A percentile compares a stretch with the other conserved stretches of the same genome.
phyloP scores from a whole-genome alignment of 1,140 invertebrate genomes.

The Drosophila fuyamai region DNA sequence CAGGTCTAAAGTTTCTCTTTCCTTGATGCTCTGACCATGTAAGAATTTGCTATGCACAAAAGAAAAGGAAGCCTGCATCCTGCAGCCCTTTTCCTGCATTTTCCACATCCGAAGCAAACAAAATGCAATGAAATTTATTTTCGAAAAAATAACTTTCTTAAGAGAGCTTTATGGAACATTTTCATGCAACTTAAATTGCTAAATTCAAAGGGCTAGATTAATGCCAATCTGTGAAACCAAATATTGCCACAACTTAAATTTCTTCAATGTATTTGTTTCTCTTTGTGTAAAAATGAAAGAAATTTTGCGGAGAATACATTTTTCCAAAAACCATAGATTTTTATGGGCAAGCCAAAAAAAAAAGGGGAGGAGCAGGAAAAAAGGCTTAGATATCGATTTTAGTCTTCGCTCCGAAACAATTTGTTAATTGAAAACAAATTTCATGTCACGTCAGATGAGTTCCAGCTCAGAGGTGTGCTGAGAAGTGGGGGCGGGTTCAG shows the following conservation, averaged over 20 bases:
- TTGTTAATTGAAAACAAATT: conserved; percentile 82
- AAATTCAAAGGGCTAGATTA: too few relatives aligned
- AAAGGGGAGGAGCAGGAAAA: not conserved
- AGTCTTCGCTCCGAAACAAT: conserved; percentile 42
- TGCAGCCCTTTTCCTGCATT: conserved; percentile 21
- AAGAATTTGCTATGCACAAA: conserved; percentile 40
- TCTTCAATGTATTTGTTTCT: not conserved
- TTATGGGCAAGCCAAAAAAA: not conserved
- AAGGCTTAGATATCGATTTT: conserved; percentile 33
- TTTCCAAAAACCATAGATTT: not conserved
- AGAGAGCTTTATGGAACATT: not conserved
- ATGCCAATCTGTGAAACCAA: too few relatives aligned
- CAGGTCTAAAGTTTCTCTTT: conserved; percentile 31
- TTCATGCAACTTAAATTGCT: not conserved
- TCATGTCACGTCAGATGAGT: conserved; percentile 33
- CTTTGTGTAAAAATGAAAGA: not conserved
- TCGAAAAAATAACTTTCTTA: not conserved
- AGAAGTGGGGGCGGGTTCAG: not conserved
- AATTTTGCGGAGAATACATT: not conserved
- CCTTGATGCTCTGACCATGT: conserved; percentile 31
- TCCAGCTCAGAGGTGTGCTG: conserved; percentile 28
- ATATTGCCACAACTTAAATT: too few relatives aligned
- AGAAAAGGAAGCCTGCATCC: conserved; percentile 20
- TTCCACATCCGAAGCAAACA: conserved; percentile 5
- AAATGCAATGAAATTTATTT: conserved; percentile 19